These are phyloP conservation scores for Eupithecia subfuscata DNA, from an alignment of 2,888 invertebrate genomes.

Conservation along the genomic window DNA sequence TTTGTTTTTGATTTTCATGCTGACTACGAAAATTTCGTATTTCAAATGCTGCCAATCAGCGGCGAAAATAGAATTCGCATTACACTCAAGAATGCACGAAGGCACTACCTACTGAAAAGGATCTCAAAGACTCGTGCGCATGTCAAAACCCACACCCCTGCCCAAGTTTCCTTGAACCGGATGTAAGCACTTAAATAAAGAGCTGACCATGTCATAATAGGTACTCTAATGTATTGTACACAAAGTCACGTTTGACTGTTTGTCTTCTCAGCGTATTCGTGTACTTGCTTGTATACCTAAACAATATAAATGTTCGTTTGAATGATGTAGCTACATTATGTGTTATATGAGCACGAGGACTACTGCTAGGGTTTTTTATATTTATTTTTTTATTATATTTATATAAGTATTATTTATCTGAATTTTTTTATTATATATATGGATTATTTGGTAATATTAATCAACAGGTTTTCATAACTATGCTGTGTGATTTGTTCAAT, in stretches of 20 bases:
- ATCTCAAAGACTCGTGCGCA: not conserved
- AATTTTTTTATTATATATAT: too few species aligned
- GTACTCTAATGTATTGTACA: conserved; percentile 7
- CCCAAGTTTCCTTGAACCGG: conserved; percentile 12
- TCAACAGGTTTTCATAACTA: too few species aligned
- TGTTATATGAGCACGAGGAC: too few species aligned
- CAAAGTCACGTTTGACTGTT: conserved; percentile 24
- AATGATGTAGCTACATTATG: not conserved
- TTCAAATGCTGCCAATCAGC: too few species aligned
- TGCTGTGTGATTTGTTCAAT: not conserved
- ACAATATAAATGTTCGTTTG: conserved; percentile 11
- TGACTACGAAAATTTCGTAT: too few species aligned
- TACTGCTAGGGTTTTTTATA: too few species aligned
- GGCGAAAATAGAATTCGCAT: too few species aligned
- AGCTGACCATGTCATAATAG: conserved; percentile 4
- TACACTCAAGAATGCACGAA: too few species aligned
- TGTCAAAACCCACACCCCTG: not conserved
- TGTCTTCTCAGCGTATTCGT: conserved; percentile 23
- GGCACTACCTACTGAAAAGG: not conserved
- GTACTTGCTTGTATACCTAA: conserved; percentile 17
- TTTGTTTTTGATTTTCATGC: too few species aligned
- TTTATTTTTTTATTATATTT: too few species aligned
- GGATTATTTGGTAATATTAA: not conserved
- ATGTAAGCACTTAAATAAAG: conserved; percentile 12
- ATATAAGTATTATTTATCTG: too few species aligned